These are phyloP conservation scores for Lamprotornis superbus DNA, from an alignment of 2,113 vertebrate species.

Conservation along the genomic window DNA sequence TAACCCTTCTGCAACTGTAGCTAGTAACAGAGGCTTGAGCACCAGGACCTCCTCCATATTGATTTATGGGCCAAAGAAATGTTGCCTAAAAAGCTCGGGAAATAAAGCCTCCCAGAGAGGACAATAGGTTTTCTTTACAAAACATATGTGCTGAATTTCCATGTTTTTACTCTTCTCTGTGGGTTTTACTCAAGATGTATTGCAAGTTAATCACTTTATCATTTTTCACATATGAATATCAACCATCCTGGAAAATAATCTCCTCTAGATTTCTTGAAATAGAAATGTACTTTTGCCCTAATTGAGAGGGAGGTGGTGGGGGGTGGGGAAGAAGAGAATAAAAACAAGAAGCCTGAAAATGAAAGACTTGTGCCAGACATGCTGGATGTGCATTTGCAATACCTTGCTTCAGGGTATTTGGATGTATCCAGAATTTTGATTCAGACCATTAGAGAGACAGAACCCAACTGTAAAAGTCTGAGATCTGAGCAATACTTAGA, in stretches of 20 bases:
- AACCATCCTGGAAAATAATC: neutral
- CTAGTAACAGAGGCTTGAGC: neutral
- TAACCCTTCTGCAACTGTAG: neutral
- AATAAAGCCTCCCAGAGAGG: conserved; percentile 49
- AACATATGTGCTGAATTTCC: conserved; percentile 47
- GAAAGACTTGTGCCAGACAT: conserved; percentile 12
- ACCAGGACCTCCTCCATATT: conserved; percentile 4
- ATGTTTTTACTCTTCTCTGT: neutral
- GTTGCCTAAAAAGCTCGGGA: conserved; percentile 11
- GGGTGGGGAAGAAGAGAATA: neutral
- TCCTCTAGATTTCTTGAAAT: neutral
- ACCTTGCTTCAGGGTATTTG: conserved; percentile 61
- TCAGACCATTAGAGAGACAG: conserved; percentile 53
- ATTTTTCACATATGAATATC: neutral
- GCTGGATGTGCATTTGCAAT: conserved; percentile 31
- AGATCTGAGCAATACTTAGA: conserved; percentile 19
- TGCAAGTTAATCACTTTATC: conserved; percentile 1
- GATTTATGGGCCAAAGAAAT: conserved; percentile 22
- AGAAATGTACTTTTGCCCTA: neutral
- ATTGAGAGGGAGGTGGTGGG: neutral
- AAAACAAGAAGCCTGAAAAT: neutral
- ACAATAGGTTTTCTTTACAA: conserved; percentile 57
- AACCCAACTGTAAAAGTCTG: conserved; percentile 42
- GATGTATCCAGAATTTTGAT: conserved; percentile 53
- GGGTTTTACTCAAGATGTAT: neutral